Evolutionary conservation across 2,113 vertebrate species (phyloP).

Genomic region (Periophthalmodon schlosseri): DNA sequence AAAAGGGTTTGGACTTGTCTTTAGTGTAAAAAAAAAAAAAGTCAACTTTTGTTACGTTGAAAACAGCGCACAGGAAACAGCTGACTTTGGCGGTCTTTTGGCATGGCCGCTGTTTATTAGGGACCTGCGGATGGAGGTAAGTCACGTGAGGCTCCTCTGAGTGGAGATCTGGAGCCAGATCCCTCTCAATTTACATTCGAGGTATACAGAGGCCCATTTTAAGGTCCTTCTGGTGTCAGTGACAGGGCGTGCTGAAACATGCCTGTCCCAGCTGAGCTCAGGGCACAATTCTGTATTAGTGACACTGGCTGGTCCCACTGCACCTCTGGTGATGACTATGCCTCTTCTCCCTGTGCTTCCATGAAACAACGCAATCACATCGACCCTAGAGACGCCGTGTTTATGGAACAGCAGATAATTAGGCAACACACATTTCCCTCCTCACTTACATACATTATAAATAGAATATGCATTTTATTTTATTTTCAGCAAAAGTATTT

Average conservation of each 20-base stretch:
- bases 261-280: constrained; percentile 16
- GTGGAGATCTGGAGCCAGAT: too few relatives aligned
- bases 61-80: too few relatives aligned
- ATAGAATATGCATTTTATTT: too few relatives aligned
- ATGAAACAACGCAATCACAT: constrained; percentile 29
- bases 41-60: too few relatives aligned
- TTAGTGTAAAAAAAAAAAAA: too few relatives aligned
- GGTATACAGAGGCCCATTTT: neutral
- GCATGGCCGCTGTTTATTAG: too few relatives aligned
- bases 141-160: too few relatives aligned
- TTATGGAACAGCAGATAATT: constrained; percentile 27
- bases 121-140: too few relatives aligned
- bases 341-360: constrained; percentile 17
- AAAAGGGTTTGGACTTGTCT: too few relatives aligned
- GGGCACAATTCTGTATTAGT: neutral
- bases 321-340: constrained; percentile 5
- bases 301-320: constrained; percentile 14
- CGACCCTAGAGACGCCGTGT: constrained; percentile 27
- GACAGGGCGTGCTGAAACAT: constrained; percentile 19
- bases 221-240: neutral
- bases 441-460: neutral
- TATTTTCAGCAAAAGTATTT: too few relatives aligned
- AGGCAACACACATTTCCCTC: neutral
- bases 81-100: too few relatives aligned
- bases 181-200: neutral